Evolutionary conservation across 2,113 vertebrate genomes (phyloP).

Genomic region (Poecile atricapillus): DNA sequence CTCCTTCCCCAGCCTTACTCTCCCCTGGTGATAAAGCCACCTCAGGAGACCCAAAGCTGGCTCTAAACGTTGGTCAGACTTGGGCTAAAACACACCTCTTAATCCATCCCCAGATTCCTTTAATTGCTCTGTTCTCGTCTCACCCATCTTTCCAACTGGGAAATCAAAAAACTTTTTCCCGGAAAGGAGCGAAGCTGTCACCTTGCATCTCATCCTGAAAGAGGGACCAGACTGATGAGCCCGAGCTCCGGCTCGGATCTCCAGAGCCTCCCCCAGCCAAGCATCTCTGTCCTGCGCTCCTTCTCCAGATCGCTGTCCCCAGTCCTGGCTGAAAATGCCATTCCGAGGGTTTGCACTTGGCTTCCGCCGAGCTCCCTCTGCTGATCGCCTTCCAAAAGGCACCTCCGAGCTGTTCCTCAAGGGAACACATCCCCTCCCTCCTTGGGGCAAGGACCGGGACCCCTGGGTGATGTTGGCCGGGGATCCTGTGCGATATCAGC

Average conservation of each 20-base stretch:
- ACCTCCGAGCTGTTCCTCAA: rapidly evolving
- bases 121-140: background rate
- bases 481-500: background rate
- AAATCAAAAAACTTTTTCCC: background rate
- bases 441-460: background rate
- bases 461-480: background rate
- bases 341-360: background rate
- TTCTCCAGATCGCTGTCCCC: background rate
- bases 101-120: background rate
- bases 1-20: background rate
- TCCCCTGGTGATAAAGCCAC: background rate
- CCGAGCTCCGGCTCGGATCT: background rate
- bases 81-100: background rate
- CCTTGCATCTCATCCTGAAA: background rate
- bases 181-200: background rate
- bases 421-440: rapidly evolving
- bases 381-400: slow-evolving; percentile 22
- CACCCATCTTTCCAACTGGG: background rate
- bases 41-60: background rate
- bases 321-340: background rate
- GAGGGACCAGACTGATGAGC: background rate
- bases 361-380: slow-evolving; percentile 62
- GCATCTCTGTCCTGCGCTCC: background rate
- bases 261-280: background rate
- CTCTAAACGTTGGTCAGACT: background rate